Evolutionary conservation across 1,140 invertebrate genomes (phyloP).

Genomic region (Hyphantria cunea): DNA sequence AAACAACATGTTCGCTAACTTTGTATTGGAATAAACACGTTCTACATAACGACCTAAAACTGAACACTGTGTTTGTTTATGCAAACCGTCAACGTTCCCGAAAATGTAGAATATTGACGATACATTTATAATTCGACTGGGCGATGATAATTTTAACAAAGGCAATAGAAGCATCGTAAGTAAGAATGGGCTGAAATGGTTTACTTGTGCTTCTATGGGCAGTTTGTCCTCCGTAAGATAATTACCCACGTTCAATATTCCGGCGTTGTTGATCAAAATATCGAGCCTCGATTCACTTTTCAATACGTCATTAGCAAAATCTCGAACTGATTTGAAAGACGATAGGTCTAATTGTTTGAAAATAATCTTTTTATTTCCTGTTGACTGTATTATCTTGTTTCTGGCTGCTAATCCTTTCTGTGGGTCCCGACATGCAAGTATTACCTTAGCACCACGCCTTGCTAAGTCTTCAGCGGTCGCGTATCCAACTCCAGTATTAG

Average conservation of each 20-base stretch:
- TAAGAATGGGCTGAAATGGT: conserved; percentile 93
- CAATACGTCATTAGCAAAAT: conserved; percentile 86
- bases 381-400: conserved; percentile 70
- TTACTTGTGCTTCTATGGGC: conserved; percentile 92
- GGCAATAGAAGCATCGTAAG: conserved; percentile 86
- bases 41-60: conserved; percentile 74
- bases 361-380: conserved; percentile 61
- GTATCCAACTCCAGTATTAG: conserved; percentile 38
- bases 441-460: conserved; percentile 86
- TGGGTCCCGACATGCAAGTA: conserved; percentile 91
- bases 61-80: conserved; percentile 68
- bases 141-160: conserved; percentile 87
- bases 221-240: conserved; percentile 86
- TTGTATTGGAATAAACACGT: conserved; percentile 88
- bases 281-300: conserved; percentile 85
- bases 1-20: conserved; percentile 93
- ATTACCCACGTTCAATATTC: conserved; percentile 36
- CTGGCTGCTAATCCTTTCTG: conserved; percentile 62
- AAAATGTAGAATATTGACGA: conserved; percentile 90
- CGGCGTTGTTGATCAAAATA: conserved; percentile 89
- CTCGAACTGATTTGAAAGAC: conserved; percentile 85
- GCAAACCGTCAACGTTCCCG: conserved; percentile 83
- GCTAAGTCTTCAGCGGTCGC: conserved; percentile 36
- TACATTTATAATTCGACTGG: conserved; percentile 91
- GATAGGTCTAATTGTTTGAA: conserved; percentile 85